Conservation (phyloP, 2,888 invertebrate genomes). For the Macaria liturata region DNA sequence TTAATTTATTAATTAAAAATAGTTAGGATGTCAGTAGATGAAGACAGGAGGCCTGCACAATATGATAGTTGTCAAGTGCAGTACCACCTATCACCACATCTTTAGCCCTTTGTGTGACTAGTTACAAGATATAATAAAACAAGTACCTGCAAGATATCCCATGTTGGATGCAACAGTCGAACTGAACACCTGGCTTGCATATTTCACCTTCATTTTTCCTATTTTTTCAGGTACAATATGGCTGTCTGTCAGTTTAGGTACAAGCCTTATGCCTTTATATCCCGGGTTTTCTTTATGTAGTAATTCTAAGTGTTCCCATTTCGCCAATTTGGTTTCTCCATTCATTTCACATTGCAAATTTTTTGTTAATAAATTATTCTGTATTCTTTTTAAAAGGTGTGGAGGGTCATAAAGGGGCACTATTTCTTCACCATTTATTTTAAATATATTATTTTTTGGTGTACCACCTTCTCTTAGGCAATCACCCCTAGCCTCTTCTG, state of each 20-base stretch:
- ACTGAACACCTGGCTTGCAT: constrained; percentile 40
- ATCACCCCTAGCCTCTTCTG: constrained; percentile 32
- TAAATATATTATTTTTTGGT: constrained; percentile 26
- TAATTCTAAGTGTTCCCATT: constrained; percentile 37
- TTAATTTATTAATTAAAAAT: too few relatives aligned
- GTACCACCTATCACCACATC: too few relatives aligned
- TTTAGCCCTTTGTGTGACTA: not conserved
- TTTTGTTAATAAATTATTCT: too few relatives aligned
- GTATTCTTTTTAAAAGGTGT: constrained; percentile 36
- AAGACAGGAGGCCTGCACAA: too few relatives aligned
- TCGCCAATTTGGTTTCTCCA: constrained; percentile 26
- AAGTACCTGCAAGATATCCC: constrained; percentile 2
- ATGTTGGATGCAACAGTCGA: constrained; percentile 37
- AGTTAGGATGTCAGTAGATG: too few relatives aligned
- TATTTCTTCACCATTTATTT: constrained; percentile 32
- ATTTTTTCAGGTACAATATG: constrained; percentile 35
- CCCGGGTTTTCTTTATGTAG: constrained; percentile 31
- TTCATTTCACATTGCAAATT: constrained; percentile 26
- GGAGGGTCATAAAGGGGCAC: constrained; percentile 37
- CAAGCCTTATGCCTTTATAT: constrained; percentile 34
- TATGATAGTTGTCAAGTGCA: too few relatives aligned
- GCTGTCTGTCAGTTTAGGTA: constrained; percentile 37
- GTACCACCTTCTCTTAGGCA: constrained; percentile 22
- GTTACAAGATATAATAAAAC: constrained; percentile 1
- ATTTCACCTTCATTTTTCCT: constrained; percentile 39